Evolutionary conservation across 92 coral and sea anemone species (phyloP), one percentile per base, ranked within the genome.

Genomic region (Zoanthus sansibaricus): DNA sequence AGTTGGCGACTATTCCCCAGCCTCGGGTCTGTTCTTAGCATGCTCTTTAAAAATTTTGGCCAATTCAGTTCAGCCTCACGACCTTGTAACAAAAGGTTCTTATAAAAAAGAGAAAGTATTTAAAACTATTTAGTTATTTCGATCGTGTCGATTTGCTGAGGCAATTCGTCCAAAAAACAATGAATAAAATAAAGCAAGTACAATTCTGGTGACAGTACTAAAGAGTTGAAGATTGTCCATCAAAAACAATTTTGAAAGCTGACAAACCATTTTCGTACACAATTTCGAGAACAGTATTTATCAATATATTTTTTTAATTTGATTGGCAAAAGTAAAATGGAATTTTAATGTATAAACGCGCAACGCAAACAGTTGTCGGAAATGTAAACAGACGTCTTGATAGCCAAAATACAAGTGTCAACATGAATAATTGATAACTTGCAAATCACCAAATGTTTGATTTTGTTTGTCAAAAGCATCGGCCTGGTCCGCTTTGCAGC

Each of bases 381-480:
- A 59, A n/a, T 59, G 72, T 44, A 78, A 69, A 37, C 72, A 78
- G 42, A 56, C 54, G 70, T 37, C 83, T 32, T 45, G 62, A 54
- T 16, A 15, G 25, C 16, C 70, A 58, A n/a, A 62, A 58, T 18
- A 13, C 3, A 1, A 49, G 31, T 44, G 46, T 76, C 20, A 37
- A 9, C 72, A 78, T 78, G 72, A 78, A 78, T 78, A 78, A 33
- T 61, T 78, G 33, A 78, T 78, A 59, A 78, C 72, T 9, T 5
- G 71, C 72, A 20, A 45, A 25, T 25, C 25, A 25, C 25, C 25
- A 25, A 25, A 49, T 49, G 55, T 49, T 49, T 76, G 56, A 51
- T 58, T 77, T 59, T 51, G 17, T 52, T 30, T 25, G 42, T 18
- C 2, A 13, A 77, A 78, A 78, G 20, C 72, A 78, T 25, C 0